Evolutionary conservation across 2,113 vertebrate genomes (phyloP).

Genomic region (Pangasianodon hypophthalmus): DNA sequence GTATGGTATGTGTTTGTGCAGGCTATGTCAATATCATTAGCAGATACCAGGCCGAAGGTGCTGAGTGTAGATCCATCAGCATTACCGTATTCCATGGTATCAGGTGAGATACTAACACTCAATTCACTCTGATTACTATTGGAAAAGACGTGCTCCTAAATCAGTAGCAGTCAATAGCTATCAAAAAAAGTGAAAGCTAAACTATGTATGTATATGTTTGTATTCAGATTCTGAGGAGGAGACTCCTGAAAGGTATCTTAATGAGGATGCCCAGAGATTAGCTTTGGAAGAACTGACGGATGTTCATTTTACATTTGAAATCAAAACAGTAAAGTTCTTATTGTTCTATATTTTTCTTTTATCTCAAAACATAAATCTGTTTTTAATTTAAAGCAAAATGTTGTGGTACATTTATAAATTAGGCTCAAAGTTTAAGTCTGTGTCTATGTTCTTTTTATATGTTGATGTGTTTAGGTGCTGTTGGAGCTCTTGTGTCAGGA

Average conservation of each 20-base stretch:
- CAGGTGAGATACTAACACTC: conserved; percentile 72
- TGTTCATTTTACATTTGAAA: conserved; percentile 89
- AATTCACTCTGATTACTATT: not conserved
- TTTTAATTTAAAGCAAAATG: not conserved
- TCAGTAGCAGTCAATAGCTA: not conserved
- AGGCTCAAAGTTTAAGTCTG: not conserved
- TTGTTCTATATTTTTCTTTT: not conserved
- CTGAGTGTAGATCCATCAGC: conserved; percentile 62
- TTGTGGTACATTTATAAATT: not conserved
- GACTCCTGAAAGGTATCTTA: conserved; percentile 59
- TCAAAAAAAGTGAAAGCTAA: not conserved
- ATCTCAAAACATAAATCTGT: not conserved
- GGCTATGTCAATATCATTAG: conserved; percentile 53
- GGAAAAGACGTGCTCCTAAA: too few species aligned
- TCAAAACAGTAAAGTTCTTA: conserved; percentile 79
- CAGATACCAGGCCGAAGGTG: conserved; percentile 61
- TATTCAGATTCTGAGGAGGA: conserved; percentile 73
- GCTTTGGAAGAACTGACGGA: conserved; percentile 81
- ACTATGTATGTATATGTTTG: not conserved
- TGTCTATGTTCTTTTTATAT: conserved; percentile 19
- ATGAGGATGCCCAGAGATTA: conserved; percentile 62
- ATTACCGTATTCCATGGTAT: conserved; percentile 74
- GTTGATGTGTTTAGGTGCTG: conserved; percentile 76
- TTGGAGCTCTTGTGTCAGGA: conserved; percentile 85
- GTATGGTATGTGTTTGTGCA: not conserved